Base-by-base conservation (phyloP, 1,140 invertebrate genomes). In the Grapholita molesta region DNA sequence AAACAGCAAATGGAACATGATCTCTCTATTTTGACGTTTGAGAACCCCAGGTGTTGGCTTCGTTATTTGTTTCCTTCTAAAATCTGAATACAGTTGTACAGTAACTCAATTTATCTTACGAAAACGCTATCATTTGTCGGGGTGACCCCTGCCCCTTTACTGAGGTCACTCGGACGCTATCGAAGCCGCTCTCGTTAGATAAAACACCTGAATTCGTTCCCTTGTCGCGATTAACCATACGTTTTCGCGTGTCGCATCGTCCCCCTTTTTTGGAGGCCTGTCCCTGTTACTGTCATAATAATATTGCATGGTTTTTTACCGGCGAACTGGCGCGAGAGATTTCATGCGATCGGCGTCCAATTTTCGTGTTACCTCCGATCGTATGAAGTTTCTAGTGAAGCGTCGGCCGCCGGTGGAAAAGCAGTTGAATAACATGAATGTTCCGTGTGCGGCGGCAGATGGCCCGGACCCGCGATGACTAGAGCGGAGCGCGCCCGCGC, bases 381-480 rank as follows among this genome's bases (percentile, higher is more conserved):
- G 35, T 12, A 38, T 38, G 35, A 38, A 38, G n/a, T n/a, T 12
- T 15, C 35, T 38, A 15, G 35, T 4, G n/a, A 3, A 12, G 12
- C 35, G 35, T n/a, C 15, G 9, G 35, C 21, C 7, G 38, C 12
- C 38, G 38, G 15, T 42, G 38, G 15, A n/a, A n/a, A 12, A 3
- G 42, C 42, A 7, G 4, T 68, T 80, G 68, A 74, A 75, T 77
- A 72, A 75, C 71, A 72, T 67, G 70, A 68, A 77, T 80, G 76
- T 87, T 82, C 75, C 72, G 77, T 80, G 76, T 87, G 80, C 75
- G 73, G 77, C 76, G 83, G 78, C 86, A 90, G 88, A 89, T 84
- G 83, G 81, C 76, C 83, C 83, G 84, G 88, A 89, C 76, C 71
- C 85, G 80, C 88, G 88, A 89, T 89, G 88, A 90, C 86, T 89